Base-by-base conservation (phyloP, 2,888 invertebrate species). In the Hedya salicella region DNA sequence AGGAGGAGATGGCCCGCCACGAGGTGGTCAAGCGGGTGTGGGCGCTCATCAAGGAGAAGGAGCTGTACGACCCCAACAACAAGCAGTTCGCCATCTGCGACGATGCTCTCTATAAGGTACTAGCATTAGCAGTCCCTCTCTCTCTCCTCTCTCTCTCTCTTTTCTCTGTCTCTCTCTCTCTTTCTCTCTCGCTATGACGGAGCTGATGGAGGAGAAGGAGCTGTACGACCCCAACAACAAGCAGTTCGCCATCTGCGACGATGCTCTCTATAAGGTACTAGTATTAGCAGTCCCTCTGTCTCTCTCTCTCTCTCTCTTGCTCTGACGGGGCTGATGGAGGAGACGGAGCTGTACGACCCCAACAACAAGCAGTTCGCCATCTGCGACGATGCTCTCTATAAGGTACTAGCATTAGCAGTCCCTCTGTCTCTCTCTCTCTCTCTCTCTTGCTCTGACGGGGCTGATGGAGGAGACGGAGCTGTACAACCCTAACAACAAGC, bases 11-110 rank as follows among this genome's bases (percentile, higher is more conserved):
- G 95, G 96, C 98, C 0, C 94, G 98, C 6, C 97, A 97, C 78
- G 97, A 97, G 79, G 91, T 98, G 0, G 97, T 98, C 50, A 97
- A 97, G 84, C 95, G 96, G 74, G 95, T 98, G 46, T 98, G 98
- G 98, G 94, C 95, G 21, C 95, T 98, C 75, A 97, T 98, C 78
- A 98, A 97, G 81, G 97, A 97, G 83, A 95, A 96, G 72, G 95
- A 98, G 79, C 93, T 98, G 14, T 97, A 96, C 78, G 98, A 98
- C 83, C 98, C 98, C 9, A 97, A 96, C 80, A 98, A 98, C 87
- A 98, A 97, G 88, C 98, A 98, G 88, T 98, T 95, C 81, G 98
- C 98, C 73, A 96, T 98, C 77, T 98, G 98, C 88, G 98, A 98
- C 83, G 97, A 97, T 61, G 96, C 98, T 60, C 91, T 98, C 44